phyloP scores from a whole-genome alignment of 2,797 vertebrate genomes.

The Anguilla anguilla region DNA sequence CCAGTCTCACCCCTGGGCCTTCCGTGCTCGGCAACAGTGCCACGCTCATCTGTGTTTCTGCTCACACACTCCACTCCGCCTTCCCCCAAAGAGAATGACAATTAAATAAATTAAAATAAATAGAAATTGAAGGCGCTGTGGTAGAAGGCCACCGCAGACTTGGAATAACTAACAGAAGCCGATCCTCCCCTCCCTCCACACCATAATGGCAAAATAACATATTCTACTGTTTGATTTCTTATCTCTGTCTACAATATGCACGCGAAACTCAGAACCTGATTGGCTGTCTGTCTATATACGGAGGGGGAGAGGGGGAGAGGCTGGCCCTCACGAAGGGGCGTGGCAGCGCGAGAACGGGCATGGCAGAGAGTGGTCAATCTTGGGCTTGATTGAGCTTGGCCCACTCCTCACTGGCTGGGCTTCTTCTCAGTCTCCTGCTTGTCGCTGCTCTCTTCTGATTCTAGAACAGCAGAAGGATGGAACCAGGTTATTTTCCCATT shows the following conservation, averaged over 20 bases:
- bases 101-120: conserved; percentile 54
- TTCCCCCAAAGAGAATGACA: conserved; percentile 46
- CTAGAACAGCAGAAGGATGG: conserved; percentile 44
- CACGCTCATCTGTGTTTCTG: conserved; percentile 38
- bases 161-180: conserved; percentile 68
- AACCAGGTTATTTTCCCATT: not conserved
- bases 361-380: conserved; percentile 61
- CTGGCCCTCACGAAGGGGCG: conserved; percentile 56
- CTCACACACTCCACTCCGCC: conserved; percentile 38
- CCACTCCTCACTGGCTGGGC: conserved; percentile 61
- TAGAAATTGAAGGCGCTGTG: conserved; percentile 73
- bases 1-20: conserved; percentile 31
- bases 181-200: conserved; percentile 58
- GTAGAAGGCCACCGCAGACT: conserved; percentile 75
- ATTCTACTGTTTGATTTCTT: conserved; percentile 52
- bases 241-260: conserved; percentile 60
- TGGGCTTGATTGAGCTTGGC: conserved; percentile 25
- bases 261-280: conserved; percentile 61
- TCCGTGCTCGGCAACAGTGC: conserved; percentile 46
- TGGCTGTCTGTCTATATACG: conserved; percentile 64
- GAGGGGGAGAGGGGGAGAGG: conserved; percentile 67
- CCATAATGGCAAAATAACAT: conserved; percentile 52
- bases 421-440: conserved; percentile 64
- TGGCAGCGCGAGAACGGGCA: conserved; percentile 40
- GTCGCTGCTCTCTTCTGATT: conserved; percentile 52